Evolutionary conservation across 2,888 invertebrate genomes (phyloP), one percentile per base, ranked within the genome.

Genomic region (Caenorhabditis zanzibari): DNA sequence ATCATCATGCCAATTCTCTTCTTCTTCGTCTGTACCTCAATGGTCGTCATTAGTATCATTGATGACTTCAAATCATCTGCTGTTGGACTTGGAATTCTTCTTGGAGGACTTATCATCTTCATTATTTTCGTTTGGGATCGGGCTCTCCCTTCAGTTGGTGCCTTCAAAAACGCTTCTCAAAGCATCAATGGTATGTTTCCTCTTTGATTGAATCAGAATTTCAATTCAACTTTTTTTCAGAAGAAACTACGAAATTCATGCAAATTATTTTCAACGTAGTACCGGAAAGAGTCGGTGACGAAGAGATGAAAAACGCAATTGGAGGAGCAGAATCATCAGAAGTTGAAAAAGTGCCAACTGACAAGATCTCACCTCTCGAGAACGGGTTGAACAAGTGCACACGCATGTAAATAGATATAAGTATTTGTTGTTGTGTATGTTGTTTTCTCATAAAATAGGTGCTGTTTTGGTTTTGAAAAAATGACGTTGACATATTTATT

Each of bases 1-100:
- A 84, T 92, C 47, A 54, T 91, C 47, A 81, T 91, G 81, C 91
- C 92, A 6, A 81, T 91, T 9, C 44, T 90, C n/a, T 91, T 91
- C 84, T 86, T 88, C 61, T 44, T 89, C 24, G 82, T 92, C 14
- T 90, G 90, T 69, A 77, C 84, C 19, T 26, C 84, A 24, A 76
- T 87, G 75, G 82, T 89, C 6, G 85, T 88, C 24, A 86, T 90
- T 49, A 91, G 88, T 19, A 86, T 89, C 49, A 80, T 88, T 35
- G 86, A 87, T 35, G 86, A 87, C 41, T 83, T 90, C 71, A 81
- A 44, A 38, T 88, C 87, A 2, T 86, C 88, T 6, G 86, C 84
- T 32, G 86, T 87, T n/a, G 88, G 88, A 49, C 59, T 88, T 5
- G 84, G 84, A 54, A 83, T 90, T 22, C 61, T 90, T 7, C 58